Conservation (phyloP, 2,113 vertebrate species). For the Grallaria varia region DNA sequence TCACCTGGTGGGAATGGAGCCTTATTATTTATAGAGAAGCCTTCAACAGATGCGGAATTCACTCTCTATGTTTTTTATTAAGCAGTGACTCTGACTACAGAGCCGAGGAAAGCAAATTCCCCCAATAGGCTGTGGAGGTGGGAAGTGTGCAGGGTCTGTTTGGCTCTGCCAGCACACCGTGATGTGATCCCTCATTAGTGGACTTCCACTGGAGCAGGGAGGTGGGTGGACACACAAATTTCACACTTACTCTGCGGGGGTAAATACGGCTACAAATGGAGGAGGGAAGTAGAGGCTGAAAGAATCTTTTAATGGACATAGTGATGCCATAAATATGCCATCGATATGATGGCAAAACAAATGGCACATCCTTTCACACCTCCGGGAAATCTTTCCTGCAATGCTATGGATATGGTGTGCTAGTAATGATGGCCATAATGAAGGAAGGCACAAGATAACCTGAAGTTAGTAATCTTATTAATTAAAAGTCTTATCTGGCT, state of each 20-base stretch:
- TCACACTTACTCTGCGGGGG: background rate
- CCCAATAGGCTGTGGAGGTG: background rate
- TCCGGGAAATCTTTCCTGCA: background rate
- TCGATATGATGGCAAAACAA: no score
- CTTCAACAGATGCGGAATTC: background rate
- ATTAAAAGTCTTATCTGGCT: background rate
- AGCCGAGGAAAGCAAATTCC: background rate
- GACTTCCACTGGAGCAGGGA: background rate
- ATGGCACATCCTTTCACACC: background rate
- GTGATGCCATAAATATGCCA: no score
- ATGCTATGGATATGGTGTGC: fast-evolving
- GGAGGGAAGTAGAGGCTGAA: background rate
- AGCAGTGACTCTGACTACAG: background rate
- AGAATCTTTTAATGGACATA: background rate
- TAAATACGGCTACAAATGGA: background rate
- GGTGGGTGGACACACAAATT: background rate
- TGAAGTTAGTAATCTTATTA: background rate
- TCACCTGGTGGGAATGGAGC: background rate
- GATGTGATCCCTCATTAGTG: background rate
- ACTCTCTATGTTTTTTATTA: background rate
- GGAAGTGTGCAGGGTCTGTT: background rate
- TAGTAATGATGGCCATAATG: background rate
- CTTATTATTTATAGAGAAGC: background rate
- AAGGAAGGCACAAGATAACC: background rate
- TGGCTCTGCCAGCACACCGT: fast-evolving